phyloP scores from a whole-genome alignment of 2,113 vertebrate species.

The Psittacara wagleri region DNA sequence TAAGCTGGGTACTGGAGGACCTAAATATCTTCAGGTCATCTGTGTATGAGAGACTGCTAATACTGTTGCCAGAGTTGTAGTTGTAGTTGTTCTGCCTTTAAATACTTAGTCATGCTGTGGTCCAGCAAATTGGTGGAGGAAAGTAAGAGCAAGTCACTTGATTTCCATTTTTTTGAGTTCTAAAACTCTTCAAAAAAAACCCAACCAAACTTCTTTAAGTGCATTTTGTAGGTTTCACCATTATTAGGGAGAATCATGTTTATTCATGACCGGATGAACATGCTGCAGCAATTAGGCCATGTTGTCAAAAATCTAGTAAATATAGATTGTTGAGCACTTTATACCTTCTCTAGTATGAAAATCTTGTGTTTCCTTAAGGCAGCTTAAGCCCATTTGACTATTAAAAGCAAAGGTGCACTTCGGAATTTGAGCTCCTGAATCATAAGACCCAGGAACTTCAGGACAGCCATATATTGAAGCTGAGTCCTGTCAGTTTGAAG shows the following conservation, averaged over 20 bases:
- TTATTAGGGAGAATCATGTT: not conserved
- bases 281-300: not conserved
- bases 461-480: not conserved
- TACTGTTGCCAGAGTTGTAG: not conserved
- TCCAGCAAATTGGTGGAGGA: not conserved
- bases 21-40: conserved; percentile 53
- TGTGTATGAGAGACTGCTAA: not conserved
- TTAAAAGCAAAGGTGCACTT: not conserved
- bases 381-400: not conserved
- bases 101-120: not conserved
- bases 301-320: not conserved
- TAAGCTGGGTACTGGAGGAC: conserved; percentile 35
- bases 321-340: not conserved
- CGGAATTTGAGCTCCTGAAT: not conserved
- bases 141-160: not conserved
- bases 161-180: not conserved
- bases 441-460: not conserved
- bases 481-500: not conserved
- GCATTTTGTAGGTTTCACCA: not conserved
- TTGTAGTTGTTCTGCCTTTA: not conserved
- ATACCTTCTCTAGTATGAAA: not conserved
- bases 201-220: not conserved
- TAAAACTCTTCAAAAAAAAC: not conserved
- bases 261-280: not conserved
- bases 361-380: not conserved